Evolutionary conservation across 2,888 invertebrate species (phyloP).

Genomic region (Caenorhabditis sinica): DNA sequence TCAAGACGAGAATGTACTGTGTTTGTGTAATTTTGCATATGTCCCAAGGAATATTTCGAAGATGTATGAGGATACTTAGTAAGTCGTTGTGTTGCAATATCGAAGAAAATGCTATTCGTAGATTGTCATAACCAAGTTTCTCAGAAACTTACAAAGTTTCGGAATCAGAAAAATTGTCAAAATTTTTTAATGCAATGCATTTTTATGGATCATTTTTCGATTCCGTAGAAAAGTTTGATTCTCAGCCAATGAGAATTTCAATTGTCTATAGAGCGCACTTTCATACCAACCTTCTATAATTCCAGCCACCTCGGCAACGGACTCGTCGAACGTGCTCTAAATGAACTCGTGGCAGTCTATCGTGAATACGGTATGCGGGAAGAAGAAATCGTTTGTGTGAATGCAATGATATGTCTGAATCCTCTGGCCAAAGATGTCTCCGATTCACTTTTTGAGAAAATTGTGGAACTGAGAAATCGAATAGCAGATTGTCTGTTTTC

Average conservation of each 20-base stretch:
- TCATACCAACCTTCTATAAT: background rate
- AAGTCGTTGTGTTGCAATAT: too few species aligned
- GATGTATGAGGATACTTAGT: constrained; percentile 81
- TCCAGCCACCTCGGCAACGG: constrained; percentile 82
- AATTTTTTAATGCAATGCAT: too few species aligned
- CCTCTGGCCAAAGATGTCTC: constrained; percentile 80
- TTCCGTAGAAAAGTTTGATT: too few species aligned
- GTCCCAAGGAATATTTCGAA: constrained; percentile 81
- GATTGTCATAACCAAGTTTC: too few species aligned
- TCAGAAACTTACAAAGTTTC: too few species aligned
- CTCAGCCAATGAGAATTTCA: too few species aligned
- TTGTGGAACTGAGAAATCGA: constrained; percentile 76
- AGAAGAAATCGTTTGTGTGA: constrained; percentile 81
- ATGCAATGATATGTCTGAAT: constrained; percentile 80
- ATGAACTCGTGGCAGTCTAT: constrained; percentile 80
- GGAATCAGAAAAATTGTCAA: too few species aligned
- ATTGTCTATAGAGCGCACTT: too few species aligned
- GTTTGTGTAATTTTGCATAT: constrained; percentile 82
- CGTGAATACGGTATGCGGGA: constrained; percentile 77
- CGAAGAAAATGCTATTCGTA: too few species aligned
- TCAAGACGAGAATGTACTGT: constrained; percentile 76
- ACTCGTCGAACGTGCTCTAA: constrained; percentile 78
- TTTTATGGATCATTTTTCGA: too few species aligned
- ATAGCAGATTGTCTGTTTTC: constrained; percentile 78
- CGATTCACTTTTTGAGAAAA: constrained; percentile 72